Base-by-base conservation (phyloP, 1,140 invertebrate species). In the Macrobrachium nipponense region DNA sequence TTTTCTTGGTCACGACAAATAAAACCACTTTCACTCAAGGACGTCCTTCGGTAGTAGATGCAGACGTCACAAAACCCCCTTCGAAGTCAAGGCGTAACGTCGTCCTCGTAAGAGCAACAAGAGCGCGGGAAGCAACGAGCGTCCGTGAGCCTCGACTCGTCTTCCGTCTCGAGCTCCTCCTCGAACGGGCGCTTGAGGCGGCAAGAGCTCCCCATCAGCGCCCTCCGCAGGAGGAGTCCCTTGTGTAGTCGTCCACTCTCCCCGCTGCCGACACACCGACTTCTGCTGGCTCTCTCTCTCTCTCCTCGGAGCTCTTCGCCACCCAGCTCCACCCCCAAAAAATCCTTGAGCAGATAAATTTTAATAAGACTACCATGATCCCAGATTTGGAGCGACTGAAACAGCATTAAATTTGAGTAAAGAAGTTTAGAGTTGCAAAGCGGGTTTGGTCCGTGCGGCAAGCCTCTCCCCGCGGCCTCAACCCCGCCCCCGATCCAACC, bases 361-460 rank as follows among this genome's bases (percentile, higher is more conserved):
- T 88, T 88, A 88, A 88, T 88, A 88, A 88, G 87, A 88, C 87
- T 86, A 86, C 82, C 87, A 85, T 88, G 87, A 88, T 88, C 87
- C 87, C 59, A 86, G 87, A 88, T 88, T 88, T 88, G 87, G 87
- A 86, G 84, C 84, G 87, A 88, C 87, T 88, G 82, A 88, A 88
- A 88, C 87, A 88, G 87, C 87, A 88, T 88, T 88, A 88, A 88
- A 86, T 88, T 88, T 85, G 87, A 88, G 87, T 85, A 88, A 88
- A 88, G 87, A 86, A 88, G 83, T 88, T 88, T 88, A 86, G 87
- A 80, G 82, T 81, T 86, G 82, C 82, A 88, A 88, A 86, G 82
- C 82, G 82, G 87, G 82, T 88, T 88, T 72, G 82, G 80, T 73
- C 82, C 27, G 78, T 61, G 68, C 76, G 87, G 70, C 66, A 80